phyloP scores from a whole-genome alignment of 2,797 vertebrate species.

The Nyctibius grandis region DNA sequence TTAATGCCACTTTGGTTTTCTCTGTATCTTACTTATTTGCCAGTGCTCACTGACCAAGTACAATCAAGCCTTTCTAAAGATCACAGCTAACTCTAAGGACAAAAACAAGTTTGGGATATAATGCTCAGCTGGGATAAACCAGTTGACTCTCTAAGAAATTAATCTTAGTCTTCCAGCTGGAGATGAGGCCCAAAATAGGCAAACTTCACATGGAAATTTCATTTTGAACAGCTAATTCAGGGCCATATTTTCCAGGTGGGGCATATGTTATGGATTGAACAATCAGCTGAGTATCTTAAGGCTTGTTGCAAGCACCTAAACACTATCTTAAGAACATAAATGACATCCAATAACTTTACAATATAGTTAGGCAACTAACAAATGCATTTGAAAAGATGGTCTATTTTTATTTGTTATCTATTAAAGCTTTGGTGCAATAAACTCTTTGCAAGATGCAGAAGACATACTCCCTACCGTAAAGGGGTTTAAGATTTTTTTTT shows the following conservation, averaged over 20 bases:
- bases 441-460: neutral
- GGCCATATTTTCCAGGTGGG: slow-evolving; percentile 42
- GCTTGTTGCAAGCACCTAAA: neutral
- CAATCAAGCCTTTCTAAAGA: neutral
- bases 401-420: neutral
- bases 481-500: neutral
- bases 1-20: neutral
- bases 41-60: neutral
- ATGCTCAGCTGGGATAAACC: neutral
- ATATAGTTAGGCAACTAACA: neutral
- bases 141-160: slow-evolving; percentile 35
- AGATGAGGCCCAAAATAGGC: slow-evolving; percentile 4
- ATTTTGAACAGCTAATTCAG: slow-evolving; percentile 36
- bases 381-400: neutral
- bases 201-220: slow-evolving; percentile 35
- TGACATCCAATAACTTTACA: neutral
- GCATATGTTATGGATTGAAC: slow-evolving; percentile 40
- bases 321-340: slow-evolving; percentile 12
- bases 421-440: neutral
- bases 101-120: neutral
- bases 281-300: slow-evolving; percentile 16
- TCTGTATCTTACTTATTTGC: neutral
- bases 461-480: neutral
- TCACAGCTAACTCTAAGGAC: neutral
- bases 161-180: slow-evolving; percentile 23